phyloP scores from a whole-genome alignment of 2,888 invertebrate species.

The Venustoraphidia nigricollis region DNA sequence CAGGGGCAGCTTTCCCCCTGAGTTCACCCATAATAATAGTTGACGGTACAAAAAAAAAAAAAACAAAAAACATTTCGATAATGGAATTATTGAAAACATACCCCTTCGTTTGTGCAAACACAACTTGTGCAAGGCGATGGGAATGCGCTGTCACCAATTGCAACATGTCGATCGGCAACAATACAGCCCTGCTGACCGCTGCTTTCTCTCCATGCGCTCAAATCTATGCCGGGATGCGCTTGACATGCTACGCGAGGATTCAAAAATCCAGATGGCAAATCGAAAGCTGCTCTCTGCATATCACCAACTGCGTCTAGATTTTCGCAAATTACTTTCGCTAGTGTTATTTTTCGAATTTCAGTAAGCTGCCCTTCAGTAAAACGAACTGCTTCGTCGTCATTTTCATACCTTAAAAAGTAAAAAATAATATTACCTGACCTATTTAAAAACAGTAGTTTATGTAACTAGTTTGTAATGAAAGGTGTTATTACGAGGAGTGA shows the following conservation, averaged over 20 bases:
- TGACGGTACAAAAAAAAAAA: no score
- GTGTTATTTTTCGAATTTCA: constrained; percentile 72
- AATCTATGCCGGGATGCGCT: constrained; percentile 63
- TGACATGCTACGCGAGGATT: constrained; percentile 78
- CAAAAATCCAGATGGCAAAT: constrained; percentile 80
- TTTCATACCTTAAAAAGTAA: constrained; percentile 55
- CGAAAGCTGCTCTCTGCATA: constrained; percentile 81
- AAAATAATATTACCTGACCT: no score
- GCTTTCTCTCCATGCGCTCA: constrained; percentile 73
- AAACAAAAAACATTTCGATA: neutral
- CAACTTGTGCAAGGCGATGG: constrained; percentile 86
- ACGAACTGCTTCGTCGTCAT: constrained; percentile 56
- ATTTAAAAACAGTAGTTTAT: no score
- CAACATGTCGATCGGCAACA: constrained; percentile 62
- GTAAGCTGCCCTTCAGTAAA: constrained; percentile 78
- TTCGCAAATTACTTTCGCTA: constrained; percentile 77
- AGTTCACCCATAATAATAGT: no score
- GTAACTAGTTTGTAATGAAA: no score
- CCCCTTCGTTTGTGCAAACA: constrained; percentile 72
- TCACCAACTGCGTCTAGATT: constrained; percentile 74
- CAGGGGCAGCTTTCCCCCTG: neutral
- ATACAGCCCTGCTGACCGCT: constrained; percentile 56
- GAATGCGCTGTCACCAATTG: constrained; percentile 69
- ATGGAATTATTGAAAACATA: constrained; percentile 30
- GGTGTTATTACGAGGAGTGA: no score